These are phyloP conservation scores for Delia radicum DNA, from an alignment of 1,140 invertebrate species.

Conservation along the genomic window DNA sequence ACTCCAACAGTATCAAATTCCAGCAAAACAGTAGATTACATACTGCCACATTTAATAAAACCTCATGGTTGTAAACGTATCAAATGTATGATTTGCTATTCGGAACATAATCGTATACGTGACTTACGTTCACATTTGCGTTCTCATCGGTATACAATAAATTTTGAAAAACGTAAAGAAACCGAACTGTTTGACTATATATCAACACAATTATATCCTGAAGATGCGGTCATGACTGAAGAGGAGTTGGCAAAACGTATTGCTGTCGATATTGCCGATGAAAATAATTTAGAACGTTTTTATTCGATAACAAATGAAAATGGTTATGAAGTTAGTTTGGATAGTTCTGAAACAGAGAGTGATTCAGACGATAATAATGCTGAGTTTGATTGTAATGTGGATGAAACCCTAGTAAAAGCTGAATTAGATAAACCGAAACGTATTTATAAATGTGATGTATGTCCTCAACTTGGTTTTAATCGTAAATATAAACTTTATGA, in stretches of 20 bases:
- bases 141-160: slow-evolving; percentile 33
- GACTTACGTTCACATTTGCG: slow-evolving; percentile 41
- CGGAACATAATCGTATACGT: slow-evolving; percentile 41
- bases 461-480: slow-evolving; percentile 49
- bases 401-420: neutral
- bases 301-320: slow-evolving; percentile 47
- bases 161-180: slow-evolving; percentile 24
- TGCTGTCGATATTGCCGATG: slow-evolving; percentile 33
- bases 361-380: slow-evolving; percentile 33
- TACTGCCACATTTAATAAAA: slow-evolving; percentile 33
- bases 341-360: slow-evolving; percentile 47
- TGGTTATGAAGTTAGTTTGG: slow-evolving; percentile 42
- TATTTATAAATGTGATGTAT: slow-evolving; percentile 54
- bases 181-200: slow-evolving; percentile 19
- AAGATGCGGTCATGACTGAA: slow-evolving; percentile 21
- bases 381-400: neutral
- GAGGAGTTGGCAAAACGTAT: slow-evolving; percentile 34
- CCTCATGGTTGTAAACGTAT: slow-evolving; percentile 48
- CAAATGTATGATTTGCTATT: slow-evolving; percentile 49
- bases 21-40: neutral
- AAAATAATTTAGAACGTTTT: slow-evolving; percentile 40
- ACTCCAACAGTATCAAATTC: neutral
- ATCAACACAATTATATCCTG: slow-evolving; percentile 39
- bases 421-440: slow-evolving; percentile 8
- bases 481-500: slow-evolving; percentile 46